Evolutionary conservation across 1,140 invertebrate species (phyloP), one percentile per base, ranked within the genome.

Genomic region (Samia ricini): DNA sequence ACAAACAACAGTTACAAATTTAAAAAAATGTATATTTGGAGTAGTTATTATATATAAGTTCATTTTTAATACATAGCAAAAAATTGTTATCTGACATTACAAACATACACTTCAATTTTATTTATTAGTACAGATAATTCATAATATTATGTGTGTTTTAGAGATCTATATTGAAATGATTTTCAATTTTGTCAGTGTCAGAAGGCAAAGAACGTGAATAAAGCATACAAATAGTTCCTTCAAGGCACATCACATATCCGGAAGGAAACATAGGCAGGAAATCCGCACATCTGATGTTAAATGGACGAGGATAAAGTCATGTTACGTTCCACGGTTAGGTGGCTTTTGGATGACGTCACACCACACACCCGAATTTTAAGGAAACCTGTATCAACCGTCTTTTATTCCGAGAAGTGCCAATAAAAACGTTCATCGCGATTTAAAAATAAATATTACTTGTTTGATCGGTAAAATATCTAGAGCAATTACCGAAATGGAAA

Each of bases 251-350:
- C 57, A 48, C 49, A 20, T 36, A 58, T 15, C 49, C 62, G 64
- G 68, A 66, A 70, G 61, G 64, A 66, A 63, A 58, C 57, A 56
- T 66, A 33, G 60, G 49, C 29, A 29, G 61, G 64, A 70, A 61
- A 66, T 66, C 57, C 68, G 57, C 49, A 29, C 21, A 42, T 4
- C 33, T 42, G 59, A 33, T 55, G 56, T 42, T 0, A 42, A 42
- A 56, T 26, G 56, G 60, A 63, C 22, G 10, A 12, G 29, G 66
- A 42, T 57, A 60, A 59, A 69, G 62, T 63, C 52, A 21, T 24
- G 33, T 42, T 42, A n/a, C 60, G 64, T 56, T 8, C n/a, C 22
- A 42, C 55, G 52, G 52, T 18, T 50, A 29, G 59, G 4, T n/a
- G 7, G 29, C 48, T 36, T 60, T 51, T 19, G 58, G 51, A 42